A percentile compares a stretch with the other conserved stretches of the same genome.
phyloP scores from a whole-genome alignment of 2,888 invertebrate species.

The Sinodicranocentrus sp. region DNA sequence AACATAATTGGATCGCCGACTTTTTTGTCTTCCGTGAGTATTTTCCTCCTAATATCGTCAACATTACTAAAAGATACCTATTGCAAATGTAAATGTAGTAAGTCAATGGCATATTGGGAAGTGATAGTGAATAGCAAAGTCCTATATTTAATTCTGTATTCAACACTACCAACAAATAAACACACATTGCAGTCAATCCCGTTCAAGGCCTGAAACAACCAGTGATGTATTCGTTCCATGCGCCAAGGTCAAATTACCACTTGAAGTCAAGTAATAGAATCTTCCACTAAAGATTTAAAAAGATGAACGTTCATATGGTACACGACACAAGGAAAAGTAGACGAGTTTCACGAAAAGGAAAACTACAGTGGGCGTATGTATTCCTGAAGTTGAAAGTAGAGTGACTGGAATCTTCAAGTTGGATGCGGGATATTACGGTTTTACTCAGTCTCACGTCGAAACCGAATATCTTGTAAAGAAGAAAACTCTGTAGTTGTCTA shows the following conservation, averaged over 20 bases:
- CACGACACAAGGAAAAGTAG: too few relatives aligned
- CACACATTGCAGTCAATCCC: neutral
- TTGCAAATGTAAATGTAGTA: neutral
- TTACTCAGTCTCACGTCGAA: neutral
- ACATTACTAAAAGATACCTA: neutral
- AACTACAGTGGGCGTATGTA: too few relatives aligned
- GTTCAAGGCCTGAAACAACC: neutral
- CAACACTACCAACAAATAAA: neutral
- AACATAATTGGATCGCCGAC: conserved; percentile 11
- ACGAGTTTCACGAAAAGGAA: too few relatives aligned
- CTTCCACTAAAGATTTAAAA: too few relatives aligned
- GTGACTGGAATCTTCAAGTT: conserved; percentile 15
- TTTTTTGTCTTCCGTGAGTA: neutral
- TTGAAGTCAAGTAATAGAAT: too few relatives aligned
- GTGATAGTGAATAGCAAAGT: neutral
- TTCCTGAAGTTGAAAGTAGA: neutral
- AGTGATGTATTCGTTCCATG: neutral
- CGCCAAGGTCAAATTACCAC: neutral
- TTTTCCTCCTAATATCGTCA: neutral
- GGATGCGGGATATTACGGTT: neutral
- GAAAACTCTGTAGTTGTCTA: too few relatives aligned
- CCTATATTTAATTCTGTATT: neutral
- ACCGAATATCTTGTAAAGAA: neutral
- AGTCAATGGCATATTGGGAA: conserved; percentile 2
- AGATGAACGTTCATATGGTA: too few relatives aligned